Conservation (phyloP, 2,113 vertebrate species). For the Toxostoma redivivum region DNA sequence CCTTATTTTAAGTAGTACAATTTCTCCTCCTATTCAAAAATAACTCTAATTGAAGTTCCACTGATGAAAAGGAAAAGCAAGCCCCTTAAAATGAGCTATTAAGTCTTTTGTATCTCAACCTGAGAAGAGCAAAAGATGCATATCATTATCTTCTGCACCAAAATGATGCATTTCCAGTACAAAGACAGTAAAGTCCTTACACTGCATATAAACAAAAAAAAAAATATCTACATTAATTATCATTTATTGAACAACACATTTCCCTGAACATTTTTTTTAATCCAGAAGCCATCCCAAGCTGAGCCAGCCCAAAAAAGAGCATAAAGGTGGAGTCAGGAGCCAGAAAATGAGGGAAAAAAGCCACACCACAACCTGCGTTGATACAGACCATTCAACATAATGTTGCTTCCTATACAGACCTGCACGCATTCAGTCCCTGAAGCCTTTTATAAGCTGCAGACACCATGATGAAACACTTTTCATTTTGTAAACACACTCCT, state of each 20-base stretch:
- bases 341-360: not conserved
- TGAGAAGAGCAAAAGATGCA: not conserved
- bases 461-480: conserved; percentile 42
- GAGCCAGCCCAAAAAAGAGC: not conserved
- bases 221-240: not conserved
- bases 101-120: conserved; percentile 7
- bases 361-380: not conserved
- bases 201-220: not conserved
- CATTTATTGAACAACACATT: not conserved
- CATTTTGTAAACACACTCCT: conserved; percentile 33
- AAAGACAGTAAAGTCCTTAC: not conserved
- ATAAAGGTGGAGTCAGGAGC: not conserved
- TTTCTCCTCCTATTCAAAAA: conserved; percentile 5
- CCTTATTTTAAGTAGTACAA: not conserved
- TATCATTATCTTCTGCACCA: conserved; percentile 23
- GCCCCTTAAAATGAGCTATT: conserved; percentile 13
- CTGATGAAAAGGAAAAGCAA: conserved; percentile 20
- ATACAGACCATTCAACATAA: not conserved
- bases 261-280: not conserved
- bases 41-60: conserved; percentile 13
- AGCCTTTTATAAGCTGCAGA: conserved; percentile 31
- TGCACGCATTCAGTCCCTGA: not conserved
- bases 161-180: not conserved
- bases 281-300: not conserved
- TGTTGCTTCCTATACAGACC: not conserved